Base-by-base conservation (phyloP, 2,888 invertebrate genomes). In the Trachelus stipa region DNA sequence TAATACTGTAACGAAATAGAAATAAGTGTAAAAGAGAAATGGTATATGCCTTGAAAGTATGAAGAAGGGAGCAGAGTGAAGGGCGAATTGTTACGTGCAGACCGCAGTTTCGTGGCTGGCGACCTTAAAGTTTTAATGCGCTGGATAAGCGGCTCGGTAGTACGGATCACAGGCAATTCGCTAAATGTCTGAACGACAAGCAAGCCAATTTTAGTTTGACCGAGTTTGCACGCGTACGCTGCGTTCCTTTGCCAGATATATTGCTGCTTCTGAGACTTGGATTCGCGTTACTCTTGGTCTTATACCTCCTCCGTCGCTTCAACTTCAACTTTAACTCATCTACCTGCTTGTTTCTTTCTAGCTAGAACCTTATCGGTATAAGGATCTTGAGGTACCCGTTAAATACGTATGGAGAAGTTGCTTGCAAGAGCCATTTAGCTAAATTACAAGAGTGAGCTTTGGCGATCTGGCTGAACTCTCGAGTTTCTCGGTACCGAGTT, bases 121-220 rank as follows among this genome's bases (percentile, higher is more conserved):
- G 81, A 85, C 81, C 79, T 84, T 77, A 78, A 87, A 87, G 87
- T 87, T 87, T 87, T 84, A 85, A 85, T 83, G 81, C 82, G 81
- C 74, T 79, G 79, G 82, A 83, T 83, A 85, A 84, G 82, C 82
- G 77, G 73, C 81, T 74, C 81, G 75, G 76, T 80, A 15, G 31
- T 30, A 12, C 12, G 15, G 31, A 81, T 84, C 85, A 81, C 82
- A 82, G 82, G 83, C 85, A 84, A 87, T 87, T 85, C 85, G 85
- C 86, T 87, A 87, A 87, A 88, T 83, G 87, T 85, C 79, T 78
- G 73, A 85, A 86, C 86, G 85, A 85, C 85, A 83, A 83, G 83
- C 84, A 76, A 79, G 80, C 83, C 84, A 86, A 87, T 88, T 88
- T 84, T 83, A 85, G 84, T 87, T 86, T 87, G 85, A 79, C 85